phyloP scores from a whole-genome alignment of 2,113 vertebrate species.

The Boulengeromyrus knoepffleri region DNA sequence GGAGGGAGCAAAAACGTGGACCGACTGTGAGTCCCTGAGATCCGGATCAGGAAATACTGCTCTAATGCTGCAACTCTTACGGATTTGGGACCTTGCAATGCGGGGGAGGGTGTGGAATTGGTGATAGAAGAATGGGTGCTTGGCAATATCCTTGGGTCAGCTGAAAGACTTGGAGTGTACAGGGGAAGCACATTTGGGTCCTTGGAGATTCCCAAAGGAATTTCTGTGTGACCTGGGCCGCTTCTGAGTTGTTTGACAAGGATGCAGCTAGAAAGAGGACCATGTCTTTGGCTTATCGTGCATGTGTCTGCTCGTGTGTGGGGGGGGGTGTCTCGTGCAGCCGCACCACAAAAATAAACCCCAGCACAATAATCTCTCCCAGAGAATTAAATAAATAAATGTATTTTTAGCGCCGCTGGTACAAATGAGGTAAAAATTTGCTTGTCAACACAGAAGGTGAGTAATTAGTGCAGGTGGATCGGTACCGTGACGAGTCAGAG shows the following conservation, averaged over 20 bases:
- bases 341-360: background rate
- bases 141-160: background rate
- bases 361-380: background rate
- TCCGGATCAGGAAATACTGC: background rate
- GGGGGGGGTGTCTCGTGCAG: background rate
- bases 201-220: background rate
- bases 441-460: background rate
- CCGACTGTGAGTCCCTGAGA: background rate
- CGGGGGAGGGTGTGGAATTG: background rate
- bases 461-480: background rate
- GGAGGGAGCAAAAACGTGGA: background rate
- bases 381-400: background rate
- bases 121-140: background rate
- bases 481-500: background rate
- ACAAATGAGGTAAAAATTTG: background rate
- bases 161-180: background rate
- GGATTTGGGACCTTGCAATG: background rate
- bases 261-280: background rate
- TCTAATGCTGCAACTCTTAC: background rate
- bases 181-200: background rate
- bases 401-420: background rate
- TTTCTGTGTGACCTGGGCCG: background rate
- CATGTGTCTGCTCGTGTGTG: background rate
- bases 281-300: background rate
- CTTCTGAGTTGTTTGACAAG: background rate